These are phyloP conservation scores for Elmis aenea DNA, from an alignment of 2,888 invertebrate species.

Conservation along the genomic window DNA sequence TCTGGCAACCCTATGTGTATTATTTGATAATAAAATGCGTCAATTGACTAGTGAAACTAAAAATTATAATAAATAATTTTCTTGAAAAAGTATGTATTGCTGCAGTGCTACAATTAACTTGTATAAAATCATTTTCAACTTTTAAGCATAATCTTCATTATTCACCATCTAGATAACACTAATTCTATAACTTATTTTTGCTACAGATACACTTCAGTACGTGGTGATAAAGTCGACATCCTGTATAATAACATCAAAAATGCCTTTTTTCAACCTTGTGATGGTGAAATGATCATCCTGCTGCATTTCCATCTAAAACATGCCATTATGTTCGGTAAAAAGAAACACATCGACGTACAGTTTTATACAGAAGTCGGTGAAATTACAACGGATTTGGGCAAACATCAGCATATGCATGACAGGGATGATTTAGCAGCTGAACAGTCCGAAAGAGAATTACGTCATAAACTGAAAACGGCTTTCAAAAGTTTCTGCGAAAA, in stretches of 20 bases:
- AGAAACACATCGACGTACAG: conserved; percentile 98
- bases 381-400: conserved; percentile 98
- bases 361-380: conserved; percentile 99
- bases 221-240: conserved; percentile 99
- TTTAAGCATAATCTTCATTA: no score
- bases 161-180: no score
- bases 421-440: conserved; percentile 97
- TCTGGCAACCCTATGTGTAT: no score
- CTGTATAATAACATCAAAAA: conserved; percentile 99
- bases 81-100: no score
- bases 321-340: conserved; percentile 97
- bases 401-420: conserved; percentile 99
- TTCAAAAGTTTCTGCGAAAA: conserved; percentile 99
- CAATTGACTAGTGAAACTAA: no score
- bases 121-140: no score
- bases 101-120: no score
- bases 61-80: no score
- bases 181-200: no score
- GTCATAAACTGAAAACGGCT: conserved; percentile 94
- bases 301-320: conserved; percentile 98
- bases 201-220: conserved; percentile 89
- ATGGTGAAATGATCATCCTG: conserved; percentile 97
- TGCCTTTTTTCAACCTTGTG: conserved; percentile 98
- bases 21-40: no score
- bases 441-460: conserved; percentile 93